phyloP scores from a whole-genome alignment of 2,797 vertebrate species.

The Hoplostethus mediterraneus region DNA sequence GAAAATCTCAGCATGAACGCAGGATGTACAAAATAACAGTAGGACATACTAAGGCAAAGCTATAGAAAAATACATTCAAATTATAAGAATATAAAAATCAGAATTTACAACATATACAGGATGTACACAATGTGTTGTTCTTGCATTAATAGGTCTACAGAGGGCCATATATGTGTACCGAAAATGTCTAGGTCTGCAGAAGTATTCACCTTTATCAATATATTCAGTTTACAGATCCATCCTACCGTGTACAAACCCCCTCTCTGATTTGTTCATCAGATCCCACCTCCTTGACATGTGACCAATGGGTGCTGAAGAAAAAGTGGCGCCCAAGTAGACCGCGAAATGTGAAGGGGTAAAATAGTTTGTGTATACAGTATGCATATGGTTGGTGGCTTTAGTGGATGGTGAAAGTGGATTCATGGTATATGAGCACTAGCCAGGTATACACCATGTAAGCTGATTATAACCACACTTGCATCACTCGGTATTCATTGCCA shows the following conservation, averaged over 20 bases:
- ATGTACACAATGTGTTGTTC: no score
- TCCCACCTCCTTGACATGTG: slow-evolving; percentile 77
- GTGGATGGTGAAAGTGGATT: background rate
- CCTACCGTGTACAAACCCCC: background rate
- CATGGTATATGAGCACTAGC: background rate
- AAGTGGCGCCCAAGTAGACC: slow-evolving; percentile 42
- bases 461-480: background rate
- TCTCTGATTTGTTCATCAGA: slow-evolving; percentile 58
- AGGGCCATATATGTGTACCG: no score
- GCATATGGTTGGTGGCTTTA: background rate
- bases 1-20: no score
- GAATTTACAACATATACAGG: no score
- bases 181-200: no score
- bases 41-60: no score
- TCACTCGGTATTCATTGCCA: background rate
- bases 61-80: no score
- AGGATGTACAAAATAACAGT: no score
- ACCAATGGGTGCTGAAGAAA: slow-evolving; percentile 80
- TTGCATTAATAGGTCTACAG: no score
- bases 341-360: slow-evolving; percentile 50
- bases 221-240: background rate
- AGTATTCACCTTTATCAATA: no score
- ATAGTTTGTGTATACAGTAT: background rate
- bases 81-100: no score
- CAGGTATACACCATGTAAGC: background rate